Base-by-base conservation (phyloP, 2,888 invertebrate genomes). In the Dichetophora obliterata region DNA sequence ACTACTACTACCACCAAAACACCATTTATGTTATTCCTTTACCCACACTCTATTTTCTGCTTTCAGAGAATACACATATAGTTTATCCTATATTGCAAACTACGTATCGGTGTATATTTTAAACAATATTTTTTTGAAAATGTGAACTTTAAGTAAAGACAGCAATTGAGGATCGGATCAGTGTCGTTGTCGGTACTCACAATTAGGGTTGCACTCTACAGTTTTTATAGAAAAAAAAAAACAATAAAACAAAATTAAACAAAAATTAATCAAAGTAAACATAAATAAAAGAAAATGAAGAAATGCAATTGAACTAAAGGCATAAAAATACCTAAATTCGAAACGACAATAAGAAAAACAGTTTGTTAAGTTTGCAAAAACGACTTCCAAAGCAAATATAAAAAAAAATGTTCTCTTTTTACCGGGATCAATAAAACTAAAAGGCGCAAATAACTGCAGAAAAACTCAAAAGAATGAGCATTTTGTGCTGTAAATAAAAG, bases 161-260 rank as follows among this genome's bases (percentile, higher is more conserved):
- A 27, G 27, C 59, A 59, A 16, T 59, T 59, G 27, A 59, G n/a
- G 27, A 59, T 59, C 59, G 27, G 59, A 59, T 59, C 59, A 59
- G 59, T 59, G 27, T 24, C 24, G 16, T 14, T 16, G 6, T 5
- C 59, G 16, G 27, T 5, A 59, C 24, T 27, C 27, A 59, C 59
- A 24, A 27, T 27, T 22, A 14, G 59, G 24, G 59, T 27, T 59
- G 59, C 27, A 27, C 27, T 27, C 27, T 11, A 43, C 43, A 14
- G 43, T 6, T 43, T 43, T 43, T 2, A 43, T 43, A 43, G 14
- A 43, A 43, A 14, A 43, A 37, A 37, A 14, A 3, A 11, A 43
- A 43, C 31, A 43, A 43, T 3, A 43, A 43, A 43, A 14, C 1
- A 43, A 5, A 54, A 2, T 9, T 31, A 31, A 59, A 14, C 4